Percentiles rank a stretch among this genome's conserved stretches.
Conservation (phyloP, 2,113 vertebrate species). For the Aegithalos caudatus region DNA sequence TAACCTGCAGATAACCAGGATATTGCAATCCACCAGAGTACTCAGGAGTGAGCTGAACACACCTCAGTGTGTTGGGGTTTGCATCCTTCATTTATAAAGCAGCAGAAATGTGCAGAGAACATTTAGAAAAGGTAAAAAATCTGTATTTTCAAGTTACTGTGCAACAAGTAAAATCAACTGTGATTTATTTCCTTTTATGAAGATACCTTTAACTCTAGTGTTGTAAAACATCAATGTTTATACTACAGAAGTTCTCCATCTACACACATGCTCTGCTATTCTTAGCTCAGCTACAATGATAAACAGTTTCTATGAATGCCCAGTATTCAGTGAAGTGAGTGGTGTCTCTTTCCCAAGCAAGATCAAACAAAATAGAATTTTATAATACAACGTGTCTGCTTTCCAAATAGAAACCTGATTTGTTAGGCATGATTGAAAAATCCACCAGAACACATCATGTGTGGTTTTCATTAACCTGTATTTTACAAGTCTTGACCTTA, state of each 20-base stretch:
- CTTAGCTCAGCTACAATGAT: constrained; percentile 16
- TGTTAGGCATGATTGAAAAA: neutral
- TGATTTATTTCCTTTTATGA: neutral
- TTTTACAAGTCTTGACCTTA: neutral
- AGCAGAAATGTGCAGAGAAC: neutral
- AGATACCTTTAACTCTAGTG: neutral
- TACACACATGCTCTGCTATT: constrained; percentile 33
- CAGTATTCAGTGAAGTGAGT: neutral
- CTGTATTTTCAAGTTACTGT: neutral
- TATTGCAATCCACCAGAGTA: neutral
- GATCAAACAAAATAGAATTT: neutral
- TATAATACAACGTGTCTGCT: neutral
- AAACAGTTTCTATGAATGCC: neutral
- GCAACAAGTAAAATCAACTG: neutral
- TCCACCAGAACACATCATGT: neutral
- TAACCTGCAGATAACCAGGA: neutral
- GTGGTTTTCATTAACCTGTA: neutral
- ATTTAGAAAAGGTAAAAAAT: neutral
- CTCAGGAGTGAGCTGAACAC: neutral
- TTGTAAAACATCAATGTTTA: neutral
- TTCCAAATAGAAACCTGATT: neutral
- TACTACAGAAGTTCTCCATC: neutral
- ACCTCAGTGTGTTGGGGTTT: neutral
- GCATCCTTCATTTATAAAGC: neutral
- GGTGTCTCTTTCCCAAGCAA: neutral